Evolutionary conservation across 2,797 vertebrate species (phyloP).

Genomic region (Gila robusta): DNA sequence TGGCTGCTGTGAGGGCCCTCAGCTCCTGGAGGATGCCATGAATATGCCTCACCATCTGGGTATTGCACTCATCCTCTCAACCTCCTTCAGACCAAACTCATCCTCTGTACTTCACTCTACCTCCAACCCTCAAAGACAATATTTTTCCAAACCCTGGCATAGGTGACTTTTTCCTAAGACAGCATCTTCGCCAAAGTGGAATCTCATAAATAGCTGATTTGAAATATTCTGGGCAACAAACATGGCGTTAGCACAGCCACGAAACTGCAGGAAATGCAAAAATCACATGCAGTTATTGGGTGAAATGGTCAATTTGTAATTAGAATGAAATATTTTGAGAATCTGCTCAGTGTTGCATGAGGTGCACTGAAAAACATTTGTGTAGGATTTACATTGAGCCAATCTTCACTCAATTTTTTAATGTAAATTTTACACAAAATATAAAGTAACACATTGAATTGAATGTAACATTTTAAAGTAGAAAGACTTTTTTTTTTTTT

Average conservation of each 20-base stretch:
- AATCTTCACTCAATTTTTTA: no score
- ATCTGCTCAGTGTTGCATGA: neutral
- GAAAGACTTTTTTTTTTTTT: no score
- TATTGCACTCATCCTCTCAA: constrained; percentile 70
- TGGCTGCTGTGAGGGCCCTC: constrained; percentile 79
- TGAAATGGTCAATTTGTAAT: neutral
- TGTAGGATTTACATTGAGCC: no score
- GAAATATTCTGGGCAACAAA: neutral
- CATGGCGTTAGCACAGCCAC: neutral
- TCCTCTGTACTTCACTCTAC: constrained; percentile 5
- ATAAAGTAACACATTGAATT: no score
- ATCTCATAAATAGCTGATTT: neutral
- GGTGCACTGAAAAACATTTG: neutral
- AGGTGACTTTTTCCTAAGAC: neutral
- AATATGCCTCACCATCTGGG: constrained; percentile 80
- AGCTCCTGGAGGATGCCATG: constrained; percentile 81
- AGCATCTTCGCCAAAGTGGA: neutral
- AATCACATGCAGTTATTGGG: neutral
- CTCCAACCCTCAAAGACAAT: neutral
- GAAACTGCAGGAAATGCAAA: neutral
- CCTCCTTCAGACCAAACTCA: constrained; percentile 1
- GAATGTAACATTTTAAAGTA: no score
- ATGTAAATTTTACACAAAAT: no score
- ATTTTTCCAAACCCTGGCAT: neutral
- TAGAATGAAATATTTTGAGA: neutral